Base-by-base conservation (phyloP, 2,888 invertebrate species). In the Nebria salina region DNA sequence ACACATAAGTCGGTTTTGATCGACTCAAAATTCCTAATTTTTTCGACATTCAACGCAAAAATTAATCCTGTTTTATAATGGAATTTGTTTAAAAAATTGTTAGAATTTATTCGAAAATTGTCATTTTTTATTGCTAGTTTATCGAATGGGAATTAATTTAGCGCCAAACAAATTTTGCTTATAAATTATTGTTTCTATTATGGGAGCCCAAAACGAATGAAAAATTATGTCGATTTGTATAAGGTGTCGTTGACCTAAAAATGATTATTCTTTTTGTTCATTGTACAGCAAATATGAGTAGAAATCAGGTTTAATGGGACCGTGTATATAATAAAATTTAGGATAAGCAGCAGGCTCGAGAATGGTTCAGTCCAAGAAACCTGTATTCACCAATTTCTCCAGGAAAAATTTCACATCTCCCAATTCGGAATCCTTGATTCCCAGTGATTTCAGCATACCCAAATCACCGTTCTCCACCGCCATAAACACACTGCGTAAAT, bases 391-490 rank as follows among this genome's bases (percentile, higher is more conserved):
- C 86, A 98, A 92, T 90, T 97, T 97, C 91, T 97, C 97, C 86
- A 98, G 92, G 92, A 98, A 98, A 91, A 97, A 97, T 88, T 97
- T 97, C 80, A 98, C 97, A 88, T 98, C 97, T 20, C 97, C 97
- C 83, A 98, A 91, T 88, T 97, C 97, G 0, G 97, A 97, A 89
- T 98, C 97, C 90, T 97, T 97, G 89, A 98, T 97, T 84, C 97
- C 97, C 83, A 98, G 92, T 11, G 97, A 96, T 88, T 97, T 97
- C 82, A 98, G 91, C 95, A 97, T 96, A 82, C 97, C 97, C 83
- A 97, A 91, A 88, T 98, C 97, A 13, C 97, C 97, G 88, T 97
- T 97, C 89, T 97, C 97, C 54, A 97, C 97, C 9, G 97, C 97
- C 94, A 97, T 96, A 90, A 98, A 97, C 43, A 98, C 97, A 1